Evolutionary conservation across 2,113 vertebrate species (phyloP).

Genomic region (Tragulus kanchil): DNA sequence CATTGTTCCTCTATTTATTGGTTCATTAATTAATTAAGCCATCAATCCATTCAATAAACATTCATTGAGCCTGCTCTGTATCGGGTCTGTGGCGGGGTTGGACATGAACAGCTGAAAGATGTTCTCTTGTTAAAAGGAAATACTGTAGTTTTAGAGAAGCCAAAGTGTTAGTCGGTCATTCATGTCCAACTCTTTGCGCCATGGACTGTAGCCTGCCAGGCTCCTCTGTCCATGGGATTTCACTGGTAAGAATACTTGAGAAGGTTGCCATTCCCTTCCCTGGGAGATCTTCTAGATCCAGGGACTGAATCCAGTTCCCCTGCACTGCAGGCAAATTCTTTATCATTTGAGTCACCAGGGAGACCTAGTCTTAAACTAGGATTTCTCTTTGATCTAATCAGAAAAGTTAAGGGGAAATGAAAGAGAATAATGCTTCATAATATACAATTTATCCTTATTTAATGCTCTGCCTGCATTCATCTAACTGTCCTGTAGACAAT

Average conservation of each 20-base stretch:
- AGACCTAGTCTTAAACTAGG: neutral
- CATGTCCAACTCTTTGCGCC: too few species aligned
- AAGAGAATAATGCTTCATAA: neutral
- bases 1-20: neutral
- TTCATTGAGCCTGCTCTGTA: neutral
- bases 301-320: too few species aligned
- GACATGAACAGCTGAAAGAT: neutral
- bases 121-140: conserved; percentile 3
- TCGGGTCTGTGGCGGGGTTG: neutral
- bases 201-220: too few species aligned
- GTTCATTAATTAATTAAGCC: neutral
- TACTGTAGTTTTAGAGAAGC: neutral
- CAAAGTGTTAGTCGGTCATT: too few species aligned
- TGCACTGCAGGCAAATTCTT: too few species aligned
- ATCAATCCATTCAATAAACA: neutral
- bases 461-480: neutral
- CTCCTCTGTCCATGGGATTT: too few species aligned
- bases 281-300: too few species aligned
- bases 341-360: too few species aligned
- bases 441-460: neutral
- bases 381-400: neutral
- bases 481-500: neutral
- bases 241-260: too few species aligned
- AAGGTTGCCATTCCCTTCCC: too few species aligned
- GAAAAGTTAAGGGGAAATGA: neutral